Evolutionary conservation across 2,113 vertebrate species (phyloP), one percentile per base, ranked within the genome.

Genomic region (Oryzias curvinotus): DNA sequence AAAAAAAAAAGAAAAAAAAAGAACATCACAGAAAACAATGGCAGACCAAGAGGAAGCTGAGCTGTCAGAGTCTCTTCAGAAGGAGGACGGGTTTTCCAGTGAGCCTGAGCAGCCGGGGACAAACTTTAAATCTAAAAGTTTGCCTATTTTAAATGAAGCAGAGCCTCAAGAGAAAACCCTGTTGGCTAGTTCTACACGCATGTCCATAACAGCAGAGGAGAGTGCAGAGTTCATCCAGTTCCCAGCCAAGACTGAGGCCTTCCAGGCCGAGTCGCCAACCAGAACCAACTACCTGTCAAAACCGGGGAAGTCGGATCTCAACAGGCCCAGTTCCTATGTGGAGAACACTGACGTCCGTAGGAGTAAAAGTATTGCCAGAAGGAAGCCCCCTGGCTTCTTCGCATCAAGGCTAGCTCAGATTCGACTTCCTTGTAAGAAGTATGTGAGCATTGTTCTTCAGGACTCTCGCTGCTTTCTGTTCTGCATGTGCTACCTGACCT

Each of bases 391-490:
- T 7, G 88, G 90, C 0, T 65, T 89, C 45, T 87, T 93, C 3
- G 43, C 75, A 7, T 66, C 92, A 14, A 54, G 84, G 10, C 50
- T 93, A 30, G 61, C 66, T 23, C 63, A 21, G 47, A 79, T 90
- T 30, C 73, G 43, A 3, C 81, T 93, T 25, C 92, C 91, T 49
- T 91, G 89, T 18, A 85, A 91, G 79, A 91, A 89, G 51, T 91
- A 91, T 70, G 67, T 96, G 52, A 46, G 85, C 1, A 15, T 90
- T 1, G 80, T 96, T 64, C 82, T 96, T 51, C 91, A 93, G 0
- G 97, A 99, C 83, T 98, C 97, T 0, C 94, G 97, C 49, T 96
- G 94, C 66, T 92, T 92, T 77, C 75, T 92, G 68, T 90, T 92
- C 67, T 92, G 90, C 69, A 91, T 92, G 91, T 87, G 85, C 82